Evolutionary conservation across 1,140 invertebrate genomes (phyloP).

Genomic region (Caerostris extrusa): DNA sequence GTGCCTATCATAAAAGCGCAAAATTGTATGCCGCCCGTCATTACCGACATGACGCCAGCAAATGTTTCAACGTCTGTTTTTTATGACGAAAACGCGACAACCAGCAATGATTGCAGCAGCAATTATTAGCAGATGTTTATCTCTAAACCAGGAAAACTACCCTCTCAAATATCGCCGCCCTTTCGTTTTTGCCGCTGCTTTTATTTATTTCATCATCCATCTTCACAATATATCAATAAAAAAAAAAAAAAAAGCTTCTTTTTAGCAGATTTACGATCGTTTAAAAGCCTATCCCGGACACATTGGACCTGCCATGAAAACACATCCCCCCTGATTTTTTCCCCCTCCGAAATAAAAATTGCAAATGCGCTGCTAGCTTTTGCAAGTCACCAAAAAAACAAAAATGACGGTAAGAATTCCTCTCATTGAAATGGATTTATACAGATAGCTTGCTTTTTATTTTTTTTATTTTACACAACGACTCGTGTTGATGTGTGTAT

Average conservation of each 20-base stretch:
- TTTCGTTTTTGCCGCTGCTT: too few relatives aligned
- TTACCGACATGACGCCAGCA: neutral
- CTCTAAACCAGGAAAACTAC: neutral
- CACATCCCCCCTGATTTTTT: neutral
- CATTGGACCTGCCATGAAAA: neutral
- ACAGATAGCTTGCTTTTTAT: neutral
- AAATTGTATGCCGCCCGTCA: neutral
- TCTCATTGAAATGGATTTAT: slow-evolving; percentile 39
- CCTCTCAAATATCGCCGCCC: neutral
- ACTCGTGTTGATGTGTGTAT: slow-evolving; percentile 33
- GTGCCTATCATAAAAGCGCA: neutral
- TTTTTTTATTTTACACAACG: neutral
- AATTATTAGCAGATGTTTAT: neutral
- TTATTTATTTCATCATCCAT: neutral
- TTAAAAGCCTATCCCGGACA: neutral
- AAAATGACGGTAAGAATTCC: neutral
- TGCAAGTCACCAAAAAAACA: neutral
- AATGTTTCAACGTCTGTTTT: neutral
- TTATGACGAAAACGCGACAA: too few relatives aligned
- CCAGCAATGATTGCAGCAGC: neutral
- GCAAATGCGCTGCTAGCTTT: neutral
- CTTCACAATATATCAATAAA: neutral
- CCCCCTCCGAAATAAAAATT: neutral
- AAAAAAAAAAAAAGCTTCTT: too few relatives aligned
- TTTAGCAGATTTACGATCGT: neutral